Base-by-base conservation (phyloP, 2,797 vertebrate genomes). In the Arnoldichthys spilopterus region DNA sequence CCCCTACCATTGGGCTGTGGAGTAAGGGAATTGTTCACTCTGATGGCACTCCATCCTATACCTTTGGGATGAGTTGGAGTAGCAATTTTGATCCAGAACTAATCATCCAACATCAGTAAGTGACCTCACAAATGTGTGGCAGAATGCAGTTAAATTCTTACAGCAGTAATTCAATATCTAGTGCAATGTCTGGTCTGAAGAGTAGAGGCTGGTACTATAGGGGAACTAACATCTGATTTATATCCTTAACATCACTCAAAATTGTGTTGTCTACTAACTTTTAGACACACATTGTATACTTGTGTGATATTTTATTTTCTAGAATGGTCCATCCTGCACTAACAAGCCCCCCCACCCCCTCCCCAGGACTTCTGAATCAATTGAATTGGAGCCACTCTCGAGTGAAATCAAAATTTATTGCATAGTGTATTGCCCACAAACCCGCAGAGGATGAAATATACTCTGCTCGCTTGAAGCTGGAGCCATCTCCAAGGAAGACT, bases 401-500 rank as follows among this genome's bases (percentile, higher is more conserved):
- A 32, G 58, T 18, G 61, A 63, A 63, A 63, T 37, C 30, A 20
- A 18, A 62, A 34, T 16, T 34, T 62, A 62, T 20, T 62, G 59
- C 30, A 32, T 20, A 32, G 8, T 18, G 2, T n/a, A 37, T 20
- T 34, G 18, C 30, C 5, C 18, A 28, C 22, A 71, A 76, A 68
- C 30, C 34, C 66, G 13, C 8, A 59, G 16, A 6, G 9, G 22
- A 30, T 76, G 67, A 43, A 70, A 53, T 67, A 76, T 68, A 54
- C 69, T 64, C 37, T 53, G 37, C 22, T 63, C n/a, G 43, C 74
- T 37, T 78, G n/a, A 56, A 68, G 22, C 58, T 77, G 43, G 40
- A 77, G 26, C 20, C 7, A 59, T 63, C 40, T 56, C 34, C 26
- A 20, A 67, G 12, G 43, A 77, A 80, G 53, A 74, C 47, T 79